Evolutionary conservation across 2,797 vertebrate genomes (phyloP).

Genomic region (Paratrypauchen microcephalus): DNA sequence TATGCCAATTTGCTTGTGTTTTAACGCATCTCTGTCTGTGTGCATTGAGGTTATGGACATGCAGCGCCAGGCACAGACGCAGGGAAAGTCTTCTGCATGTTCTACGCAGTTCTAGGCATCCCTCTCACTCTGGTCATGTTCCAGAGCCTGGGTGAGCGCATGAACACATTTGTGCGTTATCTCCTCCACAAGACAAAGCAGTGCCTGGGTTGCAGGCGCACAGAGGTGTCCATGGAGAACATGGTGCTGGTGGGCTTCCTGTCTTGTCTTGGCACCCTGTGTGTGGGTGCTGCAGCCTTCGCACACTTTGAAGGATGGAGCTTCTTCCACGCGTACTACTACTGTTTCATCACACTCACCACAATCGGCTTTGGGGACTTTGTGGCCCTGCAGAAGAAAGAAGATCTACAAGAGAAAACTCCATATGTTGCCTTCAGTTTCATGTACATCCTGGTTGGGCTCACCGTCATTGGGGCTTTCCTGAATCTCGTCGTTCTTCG

Average conservation of each 20-base stretch:
- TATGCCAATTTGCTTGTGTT: slow-evolving; percentile 12
- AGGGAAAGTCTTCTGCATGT: slow-evolving; percentile 98
- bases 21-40: slow-evolving; percentile 32
- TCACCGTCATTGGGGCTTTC: slow-evolving; percentile 95
- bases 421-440: slow-evolving; percentile 96
- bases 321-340: slow-evolving; percentile 97
- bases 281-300: slow-evolving; percentile 89
- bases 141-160: slow-evolving; percentile 95
- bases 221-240: slow-evolving; percentile 93
- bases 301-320: slow-evolving; percentile 96
- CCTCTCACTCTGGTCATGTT: slow-evolving; percentile 97
- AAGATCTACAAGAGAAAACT: slow-evolving; percentile 92
- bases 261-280: slow-evolving; percentile 90
- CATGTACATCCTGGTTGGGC: slow-evolving; percentile 94
- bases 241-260: slow-evolving; percentile 95
- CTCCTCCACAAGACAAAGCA: slow-evolving; percentile 89
- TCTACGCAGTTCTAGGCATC: slow-evolving; percentile 94
- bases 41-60: slow-evolving; percentile 88
- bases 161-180: slow-evolving; percentile 90
- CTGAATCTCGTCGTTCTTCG: slow-evolving; percentile 94
- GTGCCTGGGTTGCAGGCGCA: slow-evolving; percentile 83
- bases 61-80: slow-evolving; percentile 92
- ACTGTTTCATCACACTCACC: slow-evolving; percentile 97
- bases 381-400: slow-evolving; percentile 93
- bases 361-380: slow-evolving; percentile 98